Evolutionary conservation across 2,797 vertebrate species (phyloP).

Genomic region (Xenopus petersii): DNA sequence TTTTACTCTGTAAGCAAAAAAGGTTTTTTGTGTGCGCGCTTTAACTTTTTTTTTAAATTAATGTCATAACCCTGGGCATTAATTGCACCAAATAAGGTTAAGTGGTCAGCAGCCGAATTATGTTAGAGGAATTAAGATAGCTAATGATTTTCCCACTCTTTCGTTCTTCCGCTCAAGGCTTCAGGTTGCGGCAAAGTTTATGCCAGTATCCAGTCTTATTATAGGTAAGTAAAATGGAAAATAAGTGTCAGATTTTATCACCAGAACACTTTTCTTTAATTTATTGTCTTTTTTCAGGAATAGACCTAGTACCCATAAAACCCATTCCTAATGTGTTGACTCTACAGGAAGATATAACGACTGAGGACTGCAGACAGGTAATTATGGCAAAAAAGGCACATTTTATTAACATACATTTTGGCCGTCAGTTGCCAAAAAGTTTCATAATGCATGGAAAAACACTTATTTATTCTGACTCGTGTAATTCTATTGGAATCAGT

Average conservation of each 20-base stretch:
- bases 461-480: too few species aligned
- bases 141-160: not conserved
- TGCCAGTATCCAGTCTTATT: constrained; percentile 94
- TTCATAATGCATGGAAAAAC: too few species aligned
- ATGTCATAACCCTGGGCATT: too few species aligned
- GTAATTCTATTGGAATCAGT: too few species aligned
- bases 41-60: too few species aligned
- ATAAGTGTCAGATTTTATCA: not conserved
- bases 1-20: too few species aligned
- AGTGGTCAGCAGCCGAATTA: too few species aligned
- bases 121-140: not conserved
- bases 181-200: constrained; percentile 94
- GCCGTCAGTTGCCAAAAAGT: too few species aligned
- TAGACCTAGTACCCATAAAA: constrained; percentile 91
- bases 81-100: too few species aligned
- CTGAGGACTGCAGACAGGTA: constrained; percentile 91
- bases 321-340: constrained; percentile 87
- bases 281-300: constrained; percentile 64
- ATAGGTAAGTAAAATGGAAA: constrained; percentile 76
- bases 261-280: not conserved
- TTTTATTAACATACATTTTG: too few species aligned
- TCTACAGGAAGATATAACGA: constrained; percentile 93
- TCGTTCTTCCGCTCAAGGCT: constrained; percentile 69
- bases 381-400: not conserved
- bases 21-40: too few species aligned